Conservation (phyloP, 92 coral and sea anemone genomes). For the Phenganax marumi region DNA sequence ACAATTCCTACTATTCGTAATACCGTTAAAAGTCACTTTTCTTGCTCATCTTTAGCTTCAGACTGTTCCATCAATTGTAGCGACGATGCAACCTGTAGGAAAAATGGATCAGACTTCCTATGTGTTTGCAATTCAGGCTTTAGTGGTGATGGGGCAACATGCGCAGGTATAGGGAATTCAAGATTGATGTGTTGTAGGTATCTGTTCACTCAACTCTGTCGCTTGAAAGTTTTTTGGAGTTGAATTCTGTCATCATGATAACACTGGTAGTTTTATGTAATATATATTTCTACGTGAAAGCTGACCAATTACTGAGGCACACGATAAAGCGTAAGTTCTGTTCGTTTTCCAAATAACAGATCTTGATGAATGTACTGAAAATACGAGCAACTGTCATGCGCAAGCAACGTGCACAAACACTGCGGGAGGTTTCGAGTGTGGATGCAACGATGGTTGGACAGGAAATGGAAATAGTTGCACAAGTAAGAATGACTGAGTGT, state of each 20-base stretch:
- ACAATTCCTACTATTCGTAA: no score
- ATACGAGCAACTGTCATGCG: not conserved
- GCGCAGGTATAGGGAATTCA: slow-evolving; percentile 35
- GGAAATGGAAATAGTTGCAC: not conserved
- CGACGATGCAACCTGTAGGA: slow-evolving; percentile 30
- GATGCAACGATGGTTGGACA: not conserved
- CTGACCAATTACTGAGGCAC: no score
- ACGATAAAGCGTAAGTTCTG: not conserved
- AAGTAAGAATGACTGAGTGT: not conserved
- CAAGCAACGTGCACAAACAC: slow-evolving; percentile 2
- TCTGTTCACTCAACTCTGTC: no score
- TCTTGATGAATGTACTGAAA: slow-evolving; percentile 9
- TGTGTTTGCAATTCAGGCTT: slow-evolving; percentile 49
- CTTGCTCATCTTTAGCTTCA: not conserved
- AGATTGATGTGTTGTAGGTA: no score
- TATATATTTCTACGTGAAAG: no score
- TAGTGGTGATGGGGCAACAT: slow-evolving; percentile 39
- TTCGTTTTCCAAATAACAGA: not conserved
- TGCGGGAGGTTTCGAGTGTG: not conserved
- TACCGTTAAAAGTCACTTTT: no score
- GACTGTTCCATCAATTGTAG: slow-evolving; percentile 38
- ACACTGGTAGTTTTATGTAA: no score
- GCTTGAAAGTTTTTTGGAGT: no score
- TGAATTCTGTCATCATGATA: no score
- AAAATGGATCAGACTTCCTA: slow-evolving; percentile 20